Evolutionary conservation across 2,888 invertebrate genomes (phyloP).

Genomic region (Zhengitettix transpicula): DNA sequence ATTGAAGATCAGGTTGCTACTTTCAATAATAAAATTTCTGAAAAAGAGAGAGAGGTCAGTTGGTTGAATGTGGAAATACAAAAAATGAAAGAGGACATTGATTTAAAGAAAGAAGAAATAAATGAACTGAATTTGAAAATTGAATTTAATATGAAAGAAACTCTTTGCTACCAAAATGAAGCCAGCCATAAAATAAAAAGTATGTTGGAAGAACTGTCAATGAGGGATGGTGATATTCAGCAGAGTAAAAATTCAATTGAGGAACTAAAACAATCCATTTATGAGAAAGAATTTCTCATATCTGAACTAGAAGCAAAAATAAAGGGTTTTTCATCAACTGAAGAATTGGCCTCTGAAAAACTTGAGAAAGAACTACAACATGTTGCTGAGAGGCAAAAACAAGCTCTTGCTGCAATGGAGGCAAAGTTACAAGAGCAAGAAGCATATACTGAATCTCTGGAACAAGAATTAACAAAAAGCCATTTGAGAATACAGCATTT

Average conservation of each 20-base stretch:
- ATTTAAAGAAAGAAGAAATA: background rate
- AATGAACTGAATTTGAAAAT: background rate
- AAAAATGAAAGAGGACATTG: background rate
- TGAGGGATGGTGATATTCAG: background rate
- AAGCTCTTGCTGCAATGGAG: constrained; percentile 33
- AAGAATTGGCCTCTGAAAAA: constrained; percentile 10
- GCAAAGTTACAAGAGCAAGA: constrained; percentile 60
- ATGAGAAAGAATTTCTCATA: background rate
- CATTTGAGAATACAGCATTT: constrained; percentile 45
- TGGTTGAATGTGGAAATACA: background rate
- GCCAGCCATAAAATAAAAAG: constrained; percentile 38
- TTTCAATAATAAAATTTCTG: constrained; percentile 21
- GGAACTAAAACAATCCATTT: background rate
- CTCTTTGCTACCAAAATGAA: background rate
- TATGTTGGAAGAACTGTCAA: constrained; percentile 11
- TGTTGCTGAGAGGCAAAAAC: constrained; percentile 19
- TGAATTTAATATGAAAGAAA: too few species aligned
- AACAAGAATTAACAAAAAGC: constrained; percentile 44
- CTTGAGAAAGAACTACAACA: constrained; percentile 23
- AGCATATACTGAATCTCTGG: constrained; percentile 53
- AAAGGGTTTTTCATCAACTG: background rate
- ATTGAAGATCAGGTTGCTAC: constrained; percentile 11
- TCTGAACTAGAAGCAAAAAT: background rate
- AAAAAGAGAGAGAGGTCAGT: constrained; percentile 17
- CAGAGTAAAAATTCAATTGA: background rate